These are phyloP conservation scores for Anastrepha obliqua DNA, from an alignment of 1,140 invertebrate genomes.

Conservation along the genomic window DNA sequence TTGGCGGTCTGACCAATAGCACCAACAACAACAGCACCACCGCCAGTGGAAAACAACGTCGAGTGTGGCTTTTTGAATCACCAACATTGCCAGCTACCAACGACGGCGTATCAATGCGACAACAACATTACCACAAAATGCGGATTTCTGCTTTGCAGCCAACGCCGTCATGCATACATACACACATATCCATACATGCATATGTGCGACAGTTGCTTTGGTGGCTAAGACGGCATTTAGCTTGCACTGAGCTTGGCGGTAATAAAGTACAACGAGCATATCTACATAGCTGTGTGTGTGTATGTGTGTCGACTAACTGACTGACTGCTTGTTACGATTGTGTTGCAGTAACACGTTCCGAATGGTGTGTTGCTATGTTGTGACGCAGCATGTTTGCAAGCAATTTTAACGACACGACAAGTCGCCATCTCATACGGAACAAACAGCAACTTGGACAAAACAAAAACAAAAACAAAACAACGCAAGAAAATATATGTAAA, in stretches of 20 bases:
- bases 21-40: background rate
- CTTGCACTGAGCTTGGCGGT: background rate
- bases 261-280: background rate
- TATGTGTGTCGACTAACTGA: background rate
- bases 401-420: slow-evolving; percentile 37
- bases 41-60: background rate
- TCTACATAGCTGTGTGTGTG: background rate
- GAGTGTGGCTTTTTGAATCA: slow-evolving; percentile 25
- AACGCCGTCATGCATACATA: background rate
- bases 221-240: background rate
- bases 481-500: no score
- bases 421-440: background rate
- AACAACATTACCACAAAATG: background rate
- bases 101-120: background rate
- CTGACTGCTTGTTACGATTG: slow-evolving; percentile 19
- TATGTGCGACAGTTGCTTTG: no score
- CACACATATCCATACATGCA: background rate
- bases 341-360: slow-evolving; percentile 38
- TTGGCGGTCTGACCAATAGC: background rate
- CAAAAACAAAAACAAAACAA: background rate
- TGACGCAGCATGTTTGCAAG: slow-evolving; percentile 49
- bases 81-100: background rate
- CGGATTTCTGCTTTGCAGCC: slow-evolving; percentile 8
- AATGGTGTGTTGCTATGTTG: background rate
- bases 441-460: background rate